Base-by-base conservation (phyloP, 2,888 invertebrate species). In the Caenorhabditis sp. region DNA sequence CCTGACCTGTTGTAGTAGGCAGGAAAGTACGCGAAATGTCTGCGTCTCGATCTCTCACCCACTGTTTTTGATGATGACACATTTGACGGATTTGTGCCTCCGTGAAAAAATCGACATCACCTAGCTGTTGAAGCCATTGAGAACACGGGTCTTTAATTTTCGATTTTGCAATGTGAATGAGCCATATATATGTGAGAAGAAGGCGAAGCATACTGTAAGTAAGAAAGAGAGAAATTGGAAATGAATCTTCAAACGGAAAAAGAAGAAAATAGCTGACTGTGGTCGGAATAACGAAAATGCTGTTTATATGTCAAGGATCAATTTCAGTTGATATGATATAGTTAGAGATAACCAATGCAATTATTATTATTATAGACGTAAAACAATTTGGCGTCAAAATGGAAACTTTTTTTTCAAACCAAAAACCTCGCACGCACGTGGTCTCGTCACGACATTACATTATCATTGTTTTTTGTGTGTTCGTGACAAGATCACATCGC, bases 31-130 rank as follows among this genome's bases (percentile, higher is more conserved):
- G 24, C 49, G 73, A 67, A 17, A 66, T 65, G 31, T 65, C 62
- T 10, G 49, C 70, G 49, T 82, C 80, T 53, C 81, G 65, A 65
- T 83, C 83, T 53, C 66, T 70, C 51, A 81, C 62, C 84, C 84
- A 84, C 65, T 83, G 77, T 24, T 65, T 69, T 31, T 83, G 79
- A 64, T 84, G 84, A 59, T 74, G 67, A 73, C 84, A 84, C 21
- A 82, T 80, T 60, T 78, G 63, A 23, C 75, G 69, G 26, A 75
- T 69, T 27, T 75, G 75, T 0, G 69, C 60, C 58, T 69, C 69
- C 14, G 69, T 62, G 68, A 75, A 70, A 26, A 69, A 66, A 37
- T 69, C 67, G 49, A 67, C 31, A 54, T 75, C 69, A 51, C 61
- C 61, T 54, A 69, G 51, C 49, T 66, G 62, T 24, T 69, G 27